Base-by-base conservation (phyloP, 2,113 vertebrate genomes). In the Epinephelus cyanopodus region DNA sequence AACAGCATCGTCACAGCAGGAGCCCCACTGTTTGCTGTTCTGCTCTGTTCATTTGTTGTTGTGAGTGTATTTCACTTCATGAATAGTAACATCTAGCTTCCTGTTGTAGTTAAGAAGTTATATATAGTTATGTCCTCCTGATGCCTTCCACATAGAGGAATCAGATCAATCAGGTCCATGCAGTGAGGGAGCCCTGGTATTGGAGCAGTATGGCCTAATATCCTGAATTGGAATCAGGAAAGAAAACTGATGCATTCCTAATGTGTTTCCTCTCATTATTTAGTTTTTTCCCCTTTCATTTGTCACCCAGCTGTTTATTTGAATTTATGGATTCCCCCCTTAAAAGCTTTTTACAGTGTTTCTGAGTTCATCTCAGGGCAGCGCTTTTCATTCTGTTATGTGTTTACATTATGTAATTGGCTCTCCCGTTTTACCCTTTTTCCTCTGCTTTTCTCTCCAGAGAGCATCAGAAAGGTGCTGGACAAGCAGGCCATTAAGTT, bases 381-480 rank as follows among this genome's bases (percentile, higher is more conserved):
- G 56, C 3, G 1, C 45, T 27, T 48, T 68, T 82, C 27, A 45
- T 62, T 82, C n/a, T 74, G 29, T 72, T 74, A 56, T 88, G 85
- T 84, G 42, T 85, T 88, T 75, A 70, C 68, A 66, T 85, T 42
- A 77, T 82, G 27, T 87, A 74, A 87, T 84, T 47, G 65, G 53
- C 62, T 57, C 60, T 66, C 13, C 47, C 42, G 4, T 64, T 85
- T 79, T 61, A 25, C 58, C 27, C 27, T 23, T 57, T 50, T 37
- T 3, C 3, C 56, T 67, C 54, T 66, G 39, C 64, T 73, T 45
- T 48, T 69, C 27, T 82, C 87, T 73, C 78, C 92, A 96, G 95
- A 96, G 81, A 95, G 93, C 95, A 95, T 96, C 95, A 93, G 93
- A 91, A 95, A 93, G 89, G 91, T 93, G 72, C 91, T 96, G 81